Base-by-base conservation (phyloP, 2,888 invertebrate species). In the Nowickia ferox region DNA sequence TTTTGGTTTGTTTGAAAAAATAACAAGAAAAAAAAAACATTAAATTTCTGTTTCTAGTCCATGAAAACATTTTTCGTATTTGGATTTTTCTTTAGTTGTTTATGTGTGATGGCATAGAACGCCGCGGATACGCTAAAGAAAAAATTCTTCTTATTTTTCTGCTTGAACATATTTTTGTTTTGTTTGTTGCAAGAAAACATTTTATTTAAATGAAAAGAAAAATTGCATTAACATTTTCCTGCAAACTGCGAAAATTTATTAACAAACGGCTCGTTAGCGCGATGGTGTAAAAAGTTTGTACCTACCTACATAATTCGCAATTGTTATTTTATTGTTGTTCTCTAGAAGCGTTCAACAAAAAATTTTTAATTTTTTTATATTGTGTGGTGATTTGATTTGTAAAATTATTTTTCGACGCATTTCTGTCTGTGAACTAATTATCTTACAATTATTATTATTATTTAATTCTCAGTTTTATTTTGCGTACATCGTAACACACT, bases 71-170 rank as follows among this genome's bases (percentile, higher is more conserved):
- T 66, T 68, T 66, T 78, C 65, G 79, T 85, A 51, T 78, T 82
- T 74, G 69, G 63, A 69, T 69, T 77, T 77, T 86, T 82, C 82
- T 82, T 75, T 53, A 80, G 83, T 78, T 78, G 72, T 71, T 77
- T 81, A 51, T 71, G 71, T 76, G 71, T 71, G 69, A 76, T 76
- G 55, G 65, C 13, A 75, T 76, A 80, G 75, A 71, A 72, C 75
- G 66, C 30, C 76, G 75, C 66, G 61, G 38, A 51, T 53, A 48
- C 76, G 84, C 71, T 80, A n/a, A 40, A 66, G 46, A 30, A 65
- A 68, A 65, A 48, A 13, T 57, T 44, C 46, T 6, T 22, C 42
- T 53, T 51, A 11, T 13, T 66, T 22, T 61, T 38, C 11, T 68
- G 63, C 13, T 46, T 38, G 13, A 63, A 61, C 19, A 48, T 74